Evolutionary conservation across 1,140 invertebrate species (phyloP).

Genomic region (Anastatus disparis): DNA sequence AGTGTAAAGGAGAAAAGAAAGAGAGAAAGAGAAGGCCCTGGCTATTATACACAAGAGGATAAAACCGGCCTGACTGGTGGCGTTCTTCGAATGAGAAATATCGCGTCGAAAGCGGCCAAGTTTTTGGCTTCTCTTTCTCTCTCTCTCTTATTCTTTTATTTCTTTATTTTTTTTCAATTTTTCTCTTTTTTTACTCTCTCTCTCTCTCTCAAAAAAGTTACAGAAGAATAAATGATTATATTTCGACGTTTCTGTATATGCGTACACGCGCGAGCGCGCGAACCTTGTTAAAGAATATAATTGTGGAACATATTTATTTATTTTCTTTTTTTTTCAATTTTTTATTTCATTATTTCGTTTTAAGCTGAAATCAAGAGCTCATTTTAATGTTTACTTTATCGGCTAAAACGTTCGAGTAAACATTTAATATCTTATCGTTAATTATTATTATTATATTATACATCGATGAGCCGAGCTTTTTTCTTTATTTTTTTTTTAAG

Average conservation of each 20-base stretch:
- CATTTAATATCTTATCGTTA: not conserved
- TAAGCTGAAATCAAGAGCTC: too few relatives aligned
- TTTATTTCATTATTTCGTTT: too few relatives aligned
- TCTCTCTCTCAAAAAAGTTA: not conserved
- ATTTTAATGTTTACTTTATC: not conserved
- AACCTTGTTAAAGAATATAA: not conserved
- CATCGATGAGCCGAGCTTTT: too few relatives aligned
- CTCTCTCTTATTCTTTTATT: not conserved
- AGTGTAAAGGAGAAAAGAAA: not conserved
- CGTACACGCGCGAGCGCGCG: not conserved
- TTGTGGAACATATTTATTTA: not conserved
- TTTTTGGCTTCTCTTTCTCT: not conserved
- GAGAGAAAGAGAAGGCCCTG: not conserved
- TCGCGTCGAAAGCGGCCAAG: conserved; percentile 40
- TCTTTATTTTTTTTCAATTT: too few relatives aligned
- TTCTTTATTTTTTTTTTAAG: too few relatives aligned
- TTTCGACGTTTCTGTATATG: too few relatives aligned
- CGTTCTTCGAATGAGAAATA: conserved; percentile 59
- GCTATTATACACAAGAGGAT: conserved; percentile 42
- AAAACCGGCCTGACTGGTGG: conserved; percentile 67
- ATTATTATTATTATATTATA: conserved; percentile 3
- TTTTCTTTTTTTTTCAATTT: too few relatives aligned
- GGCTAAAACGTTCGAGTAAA: not conserved
- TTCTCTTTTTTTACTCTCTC: too few relatives aligned
- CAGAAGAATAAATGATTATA: conserved; percentile 24